Conservation (phyloP, 2,113 vertebrate genomes). For the Lynx canadensis region DNA sequence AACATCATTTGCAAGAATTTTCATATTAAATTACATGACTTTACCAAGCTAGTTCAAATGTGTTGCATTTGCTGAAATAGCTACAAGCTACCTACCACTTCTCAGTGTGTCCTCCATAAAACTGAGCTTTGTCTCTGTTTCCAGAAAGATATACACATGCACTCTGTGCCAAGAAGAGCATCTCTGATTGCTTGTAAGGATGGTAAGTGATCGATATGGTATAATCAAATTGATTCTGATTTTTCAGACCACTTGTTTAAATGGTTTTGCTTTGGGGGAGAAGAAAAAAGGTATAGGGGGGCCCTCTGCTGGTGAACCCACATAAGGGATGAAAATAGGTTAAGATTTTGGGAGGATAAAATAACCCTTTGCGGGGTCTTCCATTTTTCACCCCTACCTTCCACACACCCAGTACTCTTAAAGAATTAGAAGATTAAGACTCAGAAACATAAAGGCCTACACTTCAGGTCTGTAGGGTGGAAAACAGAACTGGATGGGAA, state of each 20-base stretch:
- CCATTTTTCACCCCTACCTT: fast-evolving
- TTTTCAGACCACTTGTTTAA: not conserved
- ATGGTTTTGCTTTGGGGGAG: not conserved
- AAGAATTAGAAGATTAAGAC: not conserved
- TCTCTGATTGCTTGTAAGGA: not conserved
- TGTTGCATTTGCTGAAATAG: not conserved
- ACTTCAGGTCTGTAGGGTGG: not conserved
- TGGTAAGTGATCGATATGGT: not conserved
- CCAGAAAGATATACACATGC: fast-evolving
- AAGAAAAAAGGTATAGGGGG: not conserved
- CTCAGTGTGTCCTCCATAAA: not conserved
- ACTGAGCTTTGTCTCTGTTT: not conserved
- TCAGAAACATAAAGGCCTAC: not conserved
- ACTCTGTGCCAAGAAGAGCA: not conserved
- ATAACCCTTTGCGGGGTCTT: not conserved
- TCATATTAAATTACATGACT: not conserved
- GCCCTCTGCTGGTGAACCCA: slow-evolving; percentile 51
- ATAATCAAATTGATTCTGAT: not conserved
- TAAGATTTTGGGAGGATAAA: not conserved
- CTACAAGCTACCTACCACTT: not conserved
- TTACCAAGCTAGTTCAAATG: not conserved
- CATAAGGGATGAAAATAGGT: not conserved
- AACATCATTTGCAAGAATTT: not conserved
- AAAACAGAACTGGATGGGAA: not conserved
- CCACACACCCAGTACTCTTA: not conserved